Evolutionary conservation across 2,888 invertebrate species (phyloP).

Genomic region (Lasius fuliginosus): DNA sequence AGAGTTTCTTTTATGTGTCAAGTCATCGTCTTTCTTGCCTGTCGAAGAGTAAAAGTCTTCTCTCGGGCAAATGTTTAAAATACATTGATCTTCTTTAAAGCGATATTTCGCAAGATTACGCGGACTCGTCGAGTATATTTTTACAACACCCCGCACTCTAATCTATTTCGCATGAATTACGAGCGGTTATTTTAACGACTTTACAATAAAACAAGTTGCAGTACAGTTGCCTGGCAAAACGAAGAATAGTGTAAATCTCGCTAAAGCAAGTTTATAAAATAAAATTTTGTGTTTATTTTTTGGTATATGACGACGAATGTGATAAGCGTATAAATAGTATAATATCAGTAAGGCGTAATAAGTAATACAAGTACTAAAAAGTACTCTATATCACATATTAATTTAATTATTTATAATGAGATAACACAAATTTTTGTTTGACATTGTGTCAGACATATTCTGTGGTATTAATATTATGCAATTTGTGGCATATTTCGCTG

Average conservation of each 20-base stretch:
- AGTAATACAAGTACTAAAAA: neutral
- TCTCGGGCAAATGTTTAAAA: neutral
- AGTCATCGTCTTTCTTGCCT: neutral
- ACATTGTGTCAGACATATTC: neutral
- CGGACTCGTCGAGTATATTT: conserved; percentile 19
- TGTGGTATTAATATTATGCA: neutral
- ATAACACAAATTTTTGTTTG: neutral
- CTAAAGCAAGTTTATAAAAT: neutral
- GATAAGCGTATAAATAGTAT: neutral
- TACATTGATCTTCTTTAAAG: neutral
- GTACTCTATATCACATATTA: neutral
- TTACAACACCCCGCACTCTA: neutral
- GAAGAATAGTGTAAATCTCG: conserved; percentile 1
- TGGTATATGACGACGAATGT: neutral
- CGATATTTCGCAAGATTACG: conserved; percentile 20
- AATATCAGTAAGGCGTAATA: neutral
- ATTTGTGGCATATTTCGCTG: neutral
- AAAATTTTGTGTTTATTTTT: neutral
- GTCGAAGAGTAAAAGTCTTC: conserved; percentile 17
- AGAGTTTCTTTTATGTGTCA: conserved; percentile 3
- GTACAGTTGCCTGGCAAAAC: neutral
- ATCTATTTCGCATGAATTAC: neutral
- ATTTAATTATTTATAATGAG: conserved; percentile 2
- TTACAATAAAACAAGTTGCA: neutral
- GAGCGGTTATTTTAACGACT: conserved; percentile 3